phyloP scores from a whole-genome alignment of 2,888 invertebrate species.

The Amblyteles armatorius region DNA sequence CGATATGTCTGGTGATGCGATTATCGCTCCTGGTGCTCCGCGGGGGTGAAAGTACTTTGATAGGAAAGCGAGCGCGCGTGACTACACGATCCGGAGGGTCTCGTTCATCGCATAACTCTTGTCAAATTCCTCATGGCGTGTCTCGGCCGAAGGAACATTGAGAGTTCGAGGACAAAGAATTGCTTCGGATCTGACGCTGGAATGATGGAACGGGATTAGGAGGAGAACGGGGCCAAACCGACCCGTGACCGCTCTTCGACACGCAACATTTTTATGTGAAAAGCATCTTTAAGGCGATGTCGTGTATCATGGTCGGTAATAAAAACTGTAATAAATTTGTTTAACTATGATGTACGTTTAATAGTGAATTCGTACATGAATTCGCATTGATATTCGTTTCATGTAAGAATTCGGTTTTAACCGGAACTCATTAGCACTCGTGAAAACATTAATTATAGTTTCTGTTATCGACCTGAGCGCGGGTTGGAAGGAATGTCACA shows the following conservation, averaged over 20 bases:
- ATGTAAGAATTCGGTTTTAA: too few relatives aligned
- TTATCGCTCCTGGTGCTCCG: conserved; percentile 56
- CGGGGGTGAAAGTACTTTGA: conserved; percentile 47
- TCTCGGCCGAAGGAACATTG: not conserved
- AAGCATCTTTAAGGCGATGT: too few relatives aligned
- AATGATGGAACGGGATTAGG: not conserved
- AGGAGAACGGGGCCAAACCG: not conserved
- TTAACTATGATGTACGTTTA: too few relatives aligned
- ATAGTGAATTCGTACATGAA: too few relatives aligned
- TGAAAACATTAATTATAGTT: too few relatives aligned
- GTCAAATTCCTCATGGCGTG: conserved; percentile 12
- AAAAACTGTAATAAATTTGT: too few relatives aligned
- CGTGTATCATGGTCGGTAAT: too few relatives aligned
- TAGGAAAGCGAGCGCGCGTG: conserved; percentile 38
- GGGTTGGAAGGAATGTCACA: too few relatives aligned
- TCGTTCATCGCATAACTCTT: conserved; percentile 14
- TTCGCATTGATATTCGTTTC: too few relatives aligned
- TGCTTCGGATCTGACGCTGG: not conserved
- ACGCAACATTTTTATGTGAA: too few relatives aligned
- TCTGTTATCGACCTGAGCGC: too few relatives aligned
- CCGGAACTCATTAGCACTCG: too few relatives aligned
- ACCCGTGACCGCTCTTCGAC: not conserved
- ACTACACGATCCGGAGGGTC: not conserved
- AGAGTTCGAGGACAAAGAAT: not conserved
- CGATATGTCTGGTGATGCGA: conserved; percentile 65